These are phyloP conservation scores for Sepiola atlantica DNA, from an alignment of 2,888 invertebrate genomes.

Conservation along the genomic window DNA sequence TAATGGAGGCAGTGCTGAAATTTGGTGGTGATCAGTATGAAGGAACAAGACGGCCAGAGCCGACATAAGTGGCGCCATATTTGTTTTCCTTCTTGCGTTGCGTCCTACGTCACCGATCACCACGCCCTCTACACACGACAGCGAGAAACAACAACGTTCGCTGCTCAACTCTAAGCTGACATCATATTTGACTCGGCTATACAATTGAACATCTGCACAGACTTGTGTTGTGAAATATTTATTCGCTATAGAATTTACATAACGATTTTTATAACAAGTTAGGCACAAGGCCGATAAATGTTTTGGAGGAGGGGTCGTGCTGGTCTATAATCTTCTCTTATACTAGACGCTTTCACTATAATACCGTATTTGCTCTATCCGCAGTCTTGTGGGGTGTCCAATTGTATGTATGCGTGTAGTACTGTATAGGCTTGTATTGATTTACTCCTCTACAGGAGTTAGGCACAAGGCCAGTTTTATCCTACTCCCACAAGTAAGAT, in stretches of 20 bases:
- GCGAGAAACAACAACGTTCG: neutral
- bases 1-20: neutral
- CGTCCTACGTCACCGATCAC: neutral
- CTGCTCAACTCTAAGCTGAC: neutral
- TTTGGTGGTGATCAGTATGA: neutral
- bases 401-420: too few species aligned
- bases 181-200: neutral
- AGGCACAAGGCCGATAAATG: too few species aligned
- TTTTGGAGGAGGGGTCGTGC: too few species aligned
- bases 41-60: slow-evolving; percentile 22
- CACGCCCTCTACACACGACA: slow-evolving; percentile 44
- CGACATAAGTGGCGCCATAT: slow-evolving; percentile 37
- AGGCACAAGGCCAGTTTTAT: too few species aligned
- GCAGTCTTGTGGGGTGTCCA: too few species aligned
- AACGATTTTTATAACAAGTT: neutral
- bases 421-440: too few species aligned
- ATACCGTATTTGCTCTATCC: too few species aligned
- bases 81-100: slow-evolving; percentile 12
- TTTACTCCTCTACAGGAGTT: too few species aligned
- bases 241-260: neutral
- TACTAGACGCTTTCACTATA: too few species aligned
- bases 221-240: neutral
- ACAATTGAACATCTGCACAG: neutral
- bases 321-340: too few species aligned
- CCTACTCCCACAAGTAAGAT: too few species aligned